Base-by-base conservation (phyloP, 1,140 invertebrate genomes). In the Caenorhabditis brenneri region DNA sequence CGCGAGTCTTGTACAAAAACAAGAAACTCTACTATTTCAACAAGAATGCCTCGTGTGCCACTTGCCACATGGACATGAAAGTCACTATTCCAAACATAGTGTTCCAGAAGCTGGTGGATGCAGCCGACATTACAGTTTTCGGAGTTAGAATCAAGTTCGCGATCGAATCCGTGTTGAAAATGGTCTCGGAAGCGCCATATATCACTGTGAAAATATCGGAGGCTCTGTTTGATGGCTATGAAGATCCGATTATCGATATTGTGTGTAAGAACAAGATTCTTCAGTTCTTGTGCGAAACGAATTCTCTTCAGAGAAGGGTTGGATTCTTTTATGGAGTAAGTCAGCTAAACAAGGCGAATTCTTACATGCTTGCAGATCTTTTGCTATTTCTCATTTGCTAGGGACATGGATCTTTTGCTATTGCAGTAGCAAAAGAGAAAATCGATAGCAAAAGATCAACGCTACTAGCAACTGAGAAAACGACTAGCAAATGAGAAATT, bases 241-340 rank as follows among this genome's bases (percentile, higher is more conserved):
- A 87, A 12, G 89, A 90, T 82, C 87, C 87, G 27, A 36, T 90
- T 9, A 80, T 91, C 19, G 55, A 49, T 16, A 55, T 53, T 9
- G 36, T 89, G 15, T 90, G 89, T 80, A 58, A 80, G 4, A 79
- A 84, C 24, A 24, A 74, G 24, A 15, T 86, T n/a, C n/a, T 90
- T 27, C 16, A 16, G 15, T 27, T 82, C 12, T 36, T 90, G 12
- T 90, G 89, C 82, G 58, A 83, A 22, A 48, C 79, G n/a, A 55
- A 81, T 31, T 79, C 58, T 36, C 86, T 90, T 48, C 89, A 89
- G n/a, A 80, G 86, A 27, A 81, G 84, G 42, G 87, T 90, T 65
- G 89, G 89, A 46, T 84, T 90, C 51, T 91, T 91, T 58, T 90
- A 90, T 83, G 83, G 86, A 39, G 88, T 89, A 51, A 48, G 51